Percentiles rank a stretch among this genome's conserved stretches.
Evolutionary conservation across 2,797 vertebrate genomes (phyloP).

Genomic region (Novumbra hubbsi): DNA sequence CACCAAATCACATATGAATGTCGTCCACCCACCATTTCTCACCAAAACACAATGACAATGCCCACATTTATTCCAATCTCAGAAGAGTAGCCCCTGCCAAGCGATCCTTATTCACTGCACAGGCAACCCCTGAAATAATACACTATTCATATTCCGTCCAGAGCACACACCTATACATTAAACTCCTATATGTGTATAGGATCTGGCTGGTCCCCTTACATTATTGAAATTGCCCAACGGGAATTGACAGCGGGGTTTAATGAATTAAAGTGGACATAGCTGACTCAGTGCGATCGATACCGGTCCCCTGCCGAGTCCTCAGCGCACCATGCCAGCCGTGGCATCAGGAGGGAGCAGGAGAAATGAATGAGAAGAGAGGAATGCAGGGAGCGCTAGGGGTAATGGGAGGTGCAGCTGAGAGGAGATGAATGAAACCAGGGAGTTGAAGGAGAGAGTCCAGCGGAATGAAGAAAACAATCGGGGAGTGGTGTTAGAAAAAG

Average conservation of each 20-base stretch:
- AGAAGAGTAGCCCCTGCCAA: background rate
- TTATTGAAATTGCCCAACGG: constrained; percentile 77
- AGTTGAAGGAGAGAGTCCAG: background rate
- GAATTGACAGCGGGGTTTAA: constrained; percentile 73
- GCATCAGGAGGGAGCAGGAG: constrained; percentile 16
- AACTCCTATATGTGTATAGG: constrained; percentile 47
- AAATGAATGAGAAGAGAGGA: constrained; percentile 15
- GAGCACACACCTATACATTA: background rate
- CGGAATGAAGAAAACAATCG: background rate
- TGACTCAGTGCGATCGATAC: constrained; percentile 78
- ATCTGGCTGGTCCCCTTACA: constrained; percentile 56
- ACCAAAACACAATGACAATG: background rate
- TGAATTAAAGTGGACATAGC: constrained; percentile 81
- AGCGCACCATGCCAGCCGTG: constrained; percentile 42
- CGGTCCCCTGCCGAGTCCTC: constrained; percentile 62
- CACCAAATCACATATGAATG: too few species aligned
- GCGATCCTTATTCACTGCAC: background rate
- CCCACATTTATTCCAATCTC: background rate
- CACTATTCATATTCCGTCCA: constrained; percentile 11
- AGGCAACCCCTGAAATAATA: constrained; percentile 27
- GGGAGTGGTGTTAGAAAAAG: background rate
- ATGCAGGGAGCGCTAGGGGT: constrained; percentile 30
- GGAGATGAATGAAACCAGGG: constrained; percentile 39
- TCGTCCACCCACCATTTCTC: background rate
- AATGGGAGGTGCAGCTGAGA: constrained; percentile 21